These are phyloP conservation scores for Amphiura filiformis DNA, from an alignment of 35 echinoderm and acorn worm genomes.

Conservation along the genomic window DNA sequence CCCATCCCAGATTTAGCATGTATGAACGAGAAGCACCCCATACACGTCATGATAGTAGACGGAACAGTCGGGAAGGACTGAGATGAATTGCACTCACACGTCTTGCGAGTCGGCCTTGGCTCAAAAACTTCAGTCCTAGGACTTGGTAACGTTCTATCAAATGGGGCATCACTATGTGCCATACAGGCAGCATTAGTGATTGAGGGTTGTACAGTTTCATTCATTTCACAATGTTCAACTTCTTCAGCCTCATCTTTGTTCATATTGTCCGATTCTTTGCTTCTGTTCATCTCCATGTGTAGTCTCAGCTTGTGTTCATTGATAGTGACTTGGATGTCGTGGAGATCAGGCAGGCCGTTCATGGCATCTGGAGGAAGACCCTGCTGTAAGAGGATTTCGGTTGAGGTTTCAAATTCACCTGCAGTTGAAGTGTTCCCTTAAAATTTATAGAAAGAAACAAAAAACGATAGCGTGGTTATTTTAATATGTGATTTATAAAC, in stretches of 20 bases:
- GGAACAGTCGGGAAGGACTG: conserved; percentile 2
- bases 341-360: not conserved
- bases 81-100: conserved; percentile 26
- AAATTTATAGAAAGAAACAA: no score
- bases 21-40: conserved; percentile 85
- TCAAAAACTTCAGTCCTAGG: conserved; percentile 3
- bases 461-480: no score
- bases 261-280: no score
- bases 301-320: not conserved
- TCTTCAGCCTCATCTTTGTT: not conserved
- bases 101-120: not conserved
- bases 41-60: conserved; percentile 31
- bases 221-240: conserved; percentile 1
- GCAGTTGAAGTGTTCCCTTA: no score
- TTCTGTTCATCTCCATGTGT: not conserved
- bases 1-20: conserved; percentile 34
- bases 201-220: not conserved
- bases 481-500: no score
- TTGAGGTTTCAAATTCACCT: not conserved
- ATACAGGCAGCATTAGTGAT: not conserved
- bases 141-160: conserved; percentile 27
- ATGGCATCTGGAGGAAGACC: not conserved
- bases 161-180: not conserved
- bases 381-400: not conserved
- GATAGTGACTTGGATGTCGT: conserved; percentile 2